Evolutionary conservation across 2,797 vertebrate genomes (phyloP), one percentile per base, ranked within the genome.

Genomic region (Leucoraja ocellata): DNA sequence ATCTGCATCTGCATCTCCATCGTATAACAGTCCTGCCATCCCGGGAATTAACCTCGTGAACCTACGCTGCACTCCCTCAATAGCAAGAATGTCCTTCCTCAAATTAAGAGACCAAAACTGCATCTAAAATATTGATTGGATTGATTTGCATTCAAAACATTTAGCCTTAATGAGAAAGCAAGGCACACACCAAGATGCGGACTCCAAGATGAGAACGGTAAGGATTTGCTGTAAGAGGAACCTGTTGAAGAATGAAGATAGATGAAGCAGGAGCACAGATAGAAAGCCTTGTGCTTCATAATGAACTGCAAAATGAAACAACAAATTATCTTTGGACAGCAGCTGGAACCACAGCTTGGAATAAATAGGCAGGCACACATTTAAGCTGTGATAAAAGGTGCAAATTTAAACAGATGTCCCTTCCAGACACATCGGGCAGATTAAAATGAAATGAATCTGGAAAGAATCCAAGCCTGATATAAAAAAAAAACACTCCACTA

Each of bases 341-440:
- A 92, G 90, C 90, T 92, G 90, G 95, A 96, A 95, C 81, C 94
- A 94, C 95, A 93, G 93, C 88, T 96, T 95, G 95, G 95, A 93
- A 95, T 96, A 96, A 97, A 96, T 95, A 97, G 95, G 95, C 95
- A 95, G 93, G 95, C 95, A 96, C 96, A 96, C 94, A 94, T 95
- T 95, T 96, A 94, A 95, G 94, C 95, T 95, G 94, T 95, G 95
- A 96, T 96, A 96, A 95, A 95, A 95, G 96, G 95, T 94, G 94
- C 95, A 96, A 96, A 96, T 96, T 95, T 96, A 96, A 97, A 96
- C 96, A 97, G 96, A 96, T 97, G 96, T 96, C 96, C 96, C 94
- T 96, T 96, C 93, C 95, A 96, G 95, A 95, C 93, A 95, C 95
- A 96, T 96, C 95, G 96, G 95, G 95, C 95, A 95, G 94, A 96